These are phyloP conservation scores for Pantelozetes paolii DNA, from an alignment of 2,888 invertebrate genomes.

Conservation along the genomic window DNA sequence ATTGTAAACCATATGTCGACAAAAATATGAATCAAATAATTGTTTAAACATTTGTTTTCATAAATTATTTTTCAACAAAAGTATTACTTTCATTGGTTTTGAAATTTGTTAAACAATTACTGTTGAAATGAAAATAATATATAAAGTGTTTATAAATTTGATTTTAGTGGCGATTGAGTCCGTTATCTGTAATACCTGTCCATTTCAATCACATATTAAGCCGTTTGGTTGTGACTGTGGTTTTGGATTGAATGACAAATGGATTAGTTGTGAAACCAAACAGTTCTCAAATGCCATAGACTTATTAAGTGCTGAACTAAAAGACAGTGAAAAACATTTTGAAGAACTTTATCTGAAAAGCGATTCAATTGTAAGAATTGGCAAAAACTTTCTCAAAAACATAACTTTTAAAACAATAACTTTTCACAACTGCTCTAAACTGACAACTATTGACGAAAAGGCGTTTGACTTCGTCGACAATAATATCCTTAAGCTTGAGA, in stretches of 20 bases:
- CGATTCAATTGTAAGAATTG: not conserved
- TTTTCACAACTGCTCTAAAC: not conserved
- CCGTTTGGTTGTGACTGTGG: conserved; percentile 8
- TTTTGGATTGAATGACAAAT: not conserved
- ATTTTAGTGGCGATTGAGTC: not conserved
- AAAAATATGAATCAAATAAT: too few species aligned
- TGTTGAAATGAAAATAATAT: not conserved
- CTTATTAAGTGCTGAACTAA: not conserved
- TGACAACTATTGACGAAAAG: conserved; percentile 7
- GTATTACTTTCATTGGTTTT: not conserved
- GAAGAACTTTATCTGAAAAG: conserved; percentile 17
- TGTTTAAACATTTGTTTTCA: too few species aligned
- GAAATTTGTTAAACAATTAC: not conserved
- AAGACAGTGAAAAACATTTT: conserved; percentile 7
- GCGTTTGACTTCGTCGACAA: not conserved
- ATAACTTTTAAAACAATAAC: conserved; percentile 26
- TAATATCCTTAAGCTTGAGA: not conserved
- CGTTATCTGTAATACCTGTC: not conserved
- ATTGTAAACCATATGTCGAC: too few species aligned
- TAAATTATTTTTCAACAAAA: too few species aligned
- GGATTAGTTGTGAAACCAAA: conserved; percentile 7
- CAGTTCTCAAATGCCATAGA: not conserved
- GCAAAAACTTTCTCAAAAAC: conserved; percentile 8
- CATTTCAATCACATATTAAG: not conserved
- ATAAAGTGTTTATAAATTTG: not conserved